phyloP scores from a whole-genome alignment of 37 sponge, comb jelly and placozoan genomes.

The Diacarnus erythraeanus region DNA sequence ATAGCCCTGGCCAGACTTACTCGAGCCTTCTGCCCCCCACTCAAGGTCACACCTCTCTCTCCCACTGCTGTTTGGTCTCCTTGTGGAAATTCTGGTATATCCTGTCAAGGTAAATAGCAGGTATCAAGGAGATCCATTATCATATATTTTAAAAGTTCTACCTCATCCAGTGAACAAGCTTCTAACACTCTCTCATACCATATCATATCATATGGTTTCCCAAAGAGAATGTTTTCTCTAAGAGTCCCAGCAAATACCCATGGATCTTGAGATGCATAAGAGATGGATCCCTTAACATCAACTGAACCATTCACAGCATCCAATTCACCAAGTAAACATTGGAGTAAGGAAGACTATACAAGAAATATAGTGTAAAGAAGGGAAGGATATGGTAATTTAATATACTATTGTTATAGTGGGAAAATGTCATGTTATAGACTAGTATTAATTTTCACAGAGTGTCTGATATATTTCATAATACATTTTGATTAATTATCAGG shows the following conservation, averaged over 20 bases:
- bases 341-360: slow-evolving; percentile 58
- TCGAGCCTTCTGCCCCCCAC: slow-evolving; percentile 94
- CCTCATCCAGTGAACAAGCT: slow-evolving; percentile 67
- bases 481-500: too few relatives aligned
- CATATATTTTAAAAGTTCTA: not conserved
- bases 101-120: slow-evolving; percentile 28
- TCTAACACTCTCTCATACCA: slow-evolving; percentile 58
- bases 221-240: slow-evolving; percentile 77
- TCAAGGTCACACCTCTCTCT: slow-evolving; percentile 88
- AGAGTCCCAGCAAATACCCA: slow-evolving; percentile 81
- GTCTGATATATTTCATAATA: too few relatives aligned
- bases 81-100: slow-evolving; percentile 58
- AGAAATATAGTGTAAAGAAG: not conserved
- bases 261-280: slow-evolving; percentile 73
- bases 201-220: slow-evolving; percentile 19
- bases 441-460: too few relatives aligned
- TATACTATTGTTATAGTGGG: too few relatives aligned
- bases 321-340: slow-evolving; percentile 69
- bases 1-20: slow-evolving; percentile 85
- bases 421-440: too few relatives aligned
- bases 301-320: slow-evolving; percentile 35
- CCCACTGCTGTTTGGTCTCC: slow-evolving; percentile 88
- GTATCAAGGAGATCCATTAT: not conserved
- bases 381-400: too few relatives aligned
- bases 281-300: slow-evolving; percentile 45